Base-by-base conservation (phyloP, 1,140 invertebrate species). In the Mactra quadrangularis region DNA sequence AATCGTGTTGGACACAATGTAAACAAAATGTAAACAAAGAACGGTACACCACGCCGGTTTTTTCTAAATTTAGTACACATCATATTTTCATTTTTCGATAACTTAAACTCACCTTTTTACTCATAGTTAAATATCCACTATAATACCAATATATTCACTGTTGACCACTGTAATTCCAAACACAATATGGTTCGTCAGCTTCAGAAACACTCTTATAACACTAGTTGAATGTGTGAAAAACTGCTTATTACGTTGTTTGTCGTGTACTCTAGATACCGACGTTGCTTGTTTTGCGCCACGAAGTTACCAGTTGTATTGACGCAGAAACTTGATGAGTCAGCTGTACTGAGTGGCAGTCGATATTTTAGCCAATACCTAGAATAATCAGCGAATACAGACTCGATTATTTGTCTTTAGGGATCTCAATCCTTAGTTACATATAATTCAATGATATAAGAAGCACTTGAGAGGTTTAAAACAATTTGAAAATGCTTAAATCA, bases 161-260 rank as follows among this genome's bases (percentile, higher is more conserved):
- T 19, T 11, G 2, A 35, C 29, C 11, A 50, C 64, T 29, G 13
- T 68, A 68, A 68, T 50, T 68, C 64, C 45, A 68, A 47, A 3
- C 9, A 68, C 4, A 17, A 31, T 47, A 31, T 68, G 45, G 31
- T n/a, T 31, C 41, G 19, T 50, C 41, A 68, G 45, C 64, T 25
- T 68, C 64, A 47, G 64, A 68, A 68, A 68, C 45, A 47, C 64
- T 52, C 45, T 68, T 68, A 68, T 68, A 68, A 38, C 64, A 68
- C 64, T 22, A 68, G 64, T 60, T 76, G 74, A 76, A 76, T 76
- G 74, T 50, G 55, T 52, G 29, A 50, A 76, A 76, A 76, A 76
- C 74, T 76, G 74, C 74, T 76, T 76, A 76, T 76, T 76, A 76
- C 74, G 74, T 76, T 62, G 74, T 76, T 76, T 76, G 59, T 76